Conservation (phyloP, 2,888 invertebrate species). For the Lithophane semibrunnea region DNA sequence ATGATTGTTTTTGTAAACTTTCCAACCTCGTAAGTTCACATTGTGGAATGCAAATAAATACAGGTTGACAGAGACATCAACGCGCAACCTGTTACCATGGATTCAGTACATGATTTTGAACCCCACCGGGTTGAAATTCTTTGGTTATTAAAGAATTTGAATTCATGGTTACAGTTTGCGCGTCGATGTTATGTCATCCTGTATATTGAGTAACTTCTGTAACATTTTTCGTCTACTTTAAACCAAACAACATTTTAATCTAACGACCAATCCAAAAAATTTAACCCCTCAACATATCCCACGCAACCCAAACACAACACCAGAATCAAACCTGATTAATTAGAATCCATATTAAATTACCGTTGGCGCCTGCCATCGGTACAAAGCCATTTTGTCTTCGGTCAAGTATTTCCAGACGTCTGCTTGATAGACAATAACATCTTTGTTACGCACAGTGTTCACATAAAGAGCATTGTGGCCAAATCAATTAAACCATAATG, state of each 20-base stretch:
- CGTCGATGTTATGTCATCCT: too few species aligned
- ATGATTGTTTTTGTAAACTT: not conserved
- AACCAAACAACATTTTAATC: not conserved
- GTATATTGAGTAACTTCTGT: not conserved
- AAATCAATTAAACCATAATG: constrained; percentile 90
- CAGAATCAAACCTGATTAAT: constrained; percentile 67
- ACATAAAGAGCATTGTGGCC: constrained; percentile 86
- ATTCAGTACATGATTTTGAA: too few species aligned
- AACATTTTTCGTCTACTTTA: not conserved
- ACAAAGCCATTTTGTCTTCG: constrained; percentile 90
- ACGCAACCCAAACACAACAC: constrained; percentile 61
- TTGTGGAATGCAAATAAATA: not conserved
- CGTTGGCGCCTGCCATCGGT: constrained; percentile 87
- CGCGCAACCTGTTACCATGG: too few species aligned
- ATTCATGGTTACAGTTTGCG: too few species aligned
- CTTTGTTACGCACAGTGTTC: constrained; percentile 80
- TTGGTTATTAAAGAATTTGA: too few species aligned
- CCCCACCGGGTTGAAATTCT: too few species aligned
- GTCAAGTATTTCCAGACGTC: constrained; percentile 90
- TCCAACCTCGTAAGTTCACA: not conserved
- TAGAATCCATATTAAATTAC: constrained; percentile 80
- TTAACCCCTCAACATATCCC: constrained; percentile 40
- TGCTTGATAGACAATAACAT: constrained; percentile 88
- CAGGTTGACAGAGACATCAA: too few species aligned
- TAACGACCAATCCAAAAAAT: constrained; percentile 36